Evolutionary conservation across 2,797 vertebrate species (phyloP).

Genomic region (Rousettus madagascariensis): DNA sequence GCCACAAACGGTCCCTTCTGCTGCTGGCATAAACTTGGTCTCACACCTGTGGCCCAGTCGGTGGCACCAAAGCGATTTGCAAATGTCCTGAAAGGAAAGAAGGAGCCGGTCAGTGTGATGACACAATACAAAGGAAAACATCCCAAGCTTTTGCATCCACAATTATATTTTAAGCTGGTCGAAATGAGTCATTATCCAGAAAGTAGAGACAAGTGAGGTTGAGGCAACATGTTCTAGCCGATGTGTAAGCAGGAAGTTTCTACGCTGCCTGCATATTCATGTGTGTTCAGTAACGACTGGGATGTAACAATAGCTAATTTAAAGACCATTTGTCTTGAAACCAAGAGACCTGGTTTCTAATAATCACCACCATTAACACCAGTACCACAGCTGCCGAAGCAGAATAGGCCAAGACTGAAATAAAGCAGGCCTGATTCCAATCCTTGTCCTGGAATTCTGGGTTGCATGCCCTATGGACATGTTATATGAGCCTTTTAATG

Average conservation of each 20-base stretch:
- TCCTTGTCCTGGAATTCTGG: background rate
- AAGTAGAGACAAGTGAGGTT: background rate
- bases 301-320: background rate
- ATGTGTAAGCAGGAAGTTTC: background rate
- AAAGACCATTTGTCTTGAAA: background rate
- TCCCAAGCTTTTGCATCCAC: background rate
- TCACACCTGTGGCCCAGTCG: constrained; percentile 95
- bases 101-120: background rate
- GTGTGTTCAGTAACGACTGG: background rate
- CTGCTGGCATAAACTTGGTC: constrained; percentile 99
- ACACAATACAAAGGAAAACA: background rate
- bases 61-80: constrained; percentile 98
- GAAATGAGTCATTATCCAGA: background rate
- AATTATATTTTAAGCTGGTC: background rate
- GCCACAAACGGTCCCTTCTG: constrained; percentile 96
- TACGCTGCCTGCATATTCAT: fast-evolving
- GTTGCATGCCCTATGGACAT: fast-evolving
- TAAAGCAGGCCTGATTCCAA: background rate
- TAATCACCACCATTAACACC: background rate
- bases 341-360: background rate
- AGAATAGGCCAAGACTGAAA: background rate
- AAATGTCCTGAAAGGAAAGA: constrained; percentile 93
- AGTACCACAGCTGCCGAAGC: background rate
- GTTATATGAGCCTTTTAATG: background rate
- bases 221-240: background rate